Evolutionary conservation across 2,113 vertebrate genomes (phyloP).

Genomic region (Kryptolebias marmoratus): DNA sequence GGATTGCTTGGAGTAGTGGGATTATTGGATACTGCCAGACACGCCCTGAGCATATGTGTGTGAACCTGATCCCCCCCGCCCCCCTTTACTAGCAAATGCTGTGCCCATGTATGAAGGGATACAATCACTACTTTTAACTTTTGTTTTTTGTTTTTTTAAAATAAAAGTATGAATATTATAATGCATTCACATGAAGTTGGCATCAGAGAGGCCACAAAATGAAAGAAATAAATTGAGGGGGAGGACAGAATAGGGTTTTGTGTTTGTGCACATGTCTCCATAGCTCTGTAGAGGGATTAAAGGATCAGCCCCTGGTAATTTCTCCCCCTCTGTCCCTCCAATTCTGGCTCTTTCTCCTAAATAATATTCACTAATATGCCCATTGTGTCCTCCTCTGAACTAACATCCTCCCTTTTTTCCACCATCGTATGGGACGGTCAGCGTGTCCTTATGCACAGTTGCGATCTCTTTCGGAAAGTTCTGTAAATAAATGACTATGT

Average conservation of each 20-base stretch:
- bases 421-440: background rate
- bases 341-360: slow-evolving; percentile 19
- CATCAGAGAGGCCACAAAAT: slow-evolving; percentile 14
- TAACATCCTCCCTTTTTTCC: background rate
- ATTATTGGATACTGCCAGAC: slow-evolving; percentile 73
- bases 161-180: background rate
- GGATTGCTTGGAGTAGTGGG: slow-evolving; percentile 66
- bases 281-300: slow-evolving; percentile 73
- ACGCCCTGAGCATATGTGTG: slow-evolving; percentile 43
- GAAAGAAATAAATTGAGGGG: slow-evolving; percentile 40
- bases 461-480: slow-evolving; percentile 53
- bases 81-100: slow-evolving; percentile 56
- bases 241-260: slow-evolving; percentile 47
- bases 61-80: slow-evolving; percentile 52
- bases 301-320: slow-evolving; percentile 73
- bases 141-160: background rate
- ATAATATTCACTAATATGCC: slow-evolving; percentile 27
- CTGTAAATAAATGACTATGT: slow-evolving; percentile 64
- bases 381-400: slow-evolving; percentile 34
- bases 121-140: slow-evolving; percentile 22
- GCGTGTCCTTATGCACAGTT: slow-evolving; percentile 16
- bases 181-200: slow-evolving; percentile 6
- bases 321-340: slow-evolving; percentile 27
- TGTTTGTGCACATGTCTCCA: slow-evolving; percentile 59
- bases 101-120: slow-evolving; percentile 16